Base-by-base conservation (phyloP, 2,797 vertebrate species). In the Coccyzus lansbergi region DNA sequence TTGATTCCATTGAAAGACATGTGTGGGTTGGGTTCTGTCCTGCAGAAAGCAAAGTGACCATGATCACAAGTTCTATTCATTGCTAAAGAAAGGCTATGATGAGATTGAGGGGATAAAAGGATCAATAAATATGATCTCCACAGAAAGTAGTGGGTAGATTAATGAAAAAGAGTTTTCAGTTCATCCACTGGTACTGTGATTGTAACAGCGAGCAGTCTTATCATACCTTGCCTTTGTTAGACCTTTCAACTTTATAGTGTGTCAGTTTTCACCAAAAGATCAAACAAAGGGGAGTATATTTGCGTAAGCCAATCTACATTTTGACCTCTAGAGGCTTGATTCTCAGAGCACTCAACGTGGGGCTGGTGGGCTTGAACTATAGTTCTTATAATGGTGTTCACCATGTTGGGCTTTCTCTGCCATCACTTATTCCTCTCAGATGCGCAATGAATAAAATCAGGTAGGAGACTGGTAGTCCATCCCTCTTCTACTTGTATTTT, bases 91-190 rank as follows among this genome's bases (percentile, higher is more conserved):
- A 64, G 21, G 7, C 58, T 68, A 0, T 72, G 65, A 40, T 85
- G 89, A 78, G 42, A 53, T 15, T 40, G 48, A 78, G 24, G 33
- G 22, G 91, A 58, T 64, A 77, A 84, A 33, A 78, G 20, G 29
- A 89, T 91, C 88, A 88, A 58, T 88, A 90, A 90, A 58, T 78
- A 86, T 7, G 52, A 69, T 94, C 93, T 91, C 60, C 15, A 15
- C 28, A 31, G 72, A 92, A 94, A 63, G 68, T 33, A 49, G 55
- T 75, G 67, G 65, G 44, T 63, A 80, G 85, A 83, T 63, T 76
- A 77, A 76, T 58, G 63, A 78, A 80, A 65, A 85, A 6, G 29
- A 28, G 1, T 77, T 77, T 92, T 87, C 75, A 60, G 84, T 82
- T 92, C 36, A 52, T 81, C 85, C 38, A 8, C 25, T n/a, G 31